These are phyloP conservation scores for Liodrosophila aerea DNA, from an alignment of 2,888 invertebrate species.

Conservation along the genomic window DNA sequence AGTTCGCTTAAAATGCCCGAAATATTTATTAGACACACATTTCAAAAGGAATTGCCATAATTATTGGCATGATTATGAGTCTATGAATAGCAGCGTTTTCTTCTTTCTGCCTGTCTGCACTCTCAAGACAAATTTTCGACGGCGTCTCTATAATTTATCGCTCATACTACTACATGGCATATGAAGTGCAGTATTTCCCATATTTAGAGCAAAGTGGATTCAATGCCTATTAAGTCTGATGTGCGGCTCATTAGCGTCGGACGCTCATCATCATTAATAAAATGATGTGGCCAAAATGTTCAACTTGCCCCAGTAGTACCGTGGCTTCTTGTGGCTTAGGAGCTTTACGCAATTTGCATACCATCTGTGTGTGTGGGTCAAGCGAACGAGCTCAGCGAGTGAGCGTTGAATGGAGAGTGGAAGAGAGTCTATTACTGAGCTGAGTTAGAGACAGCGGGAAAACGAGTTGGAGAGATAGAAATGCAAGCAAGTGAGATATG, in stretches of 20 bases:
- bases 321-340: conserved; percentile 39
- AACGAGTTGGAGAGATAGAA: too few species aligned
- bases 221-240: conserved; percentile 53
- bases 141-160: conserved; percentile 56
- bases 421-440: too few species aligned
- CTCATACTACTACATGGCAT: not conserved
- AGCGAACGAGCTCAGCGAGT: conserved; percentile 2
- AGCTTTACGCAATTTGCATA: conserved; percentile 64
- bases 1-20: conserved; percentile 31
- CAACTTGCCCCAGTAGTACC: conserved; percentile 6
- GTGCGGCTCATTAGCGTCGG: conserved; percentile 61
- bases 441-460: too few species aligned
- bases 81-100: conserved; percentile 41
- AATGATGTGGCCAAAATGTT: conserved; percentile 37
- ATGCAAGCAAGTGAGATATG: too few species aligned
- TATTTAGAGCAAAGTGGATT: not conserved
- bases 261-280: conserved; percentile 66
- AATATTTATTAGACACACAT: conserved; percentile 64
- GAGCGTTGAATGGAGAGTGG: too few species aligned
- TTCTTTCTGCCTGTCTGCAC: conserved; percentile 57
- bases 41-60: conserved; percentile 66
- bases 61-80: conserved; percentile 62
- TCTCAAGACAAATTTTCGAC: conserved; percentile 54
- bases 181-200: not conserved
- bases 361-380: conserved; percentile 23